Conservation (phyloP, 2,113 vertebrate species). For the Chloropsis cyanopogon region DNA sequence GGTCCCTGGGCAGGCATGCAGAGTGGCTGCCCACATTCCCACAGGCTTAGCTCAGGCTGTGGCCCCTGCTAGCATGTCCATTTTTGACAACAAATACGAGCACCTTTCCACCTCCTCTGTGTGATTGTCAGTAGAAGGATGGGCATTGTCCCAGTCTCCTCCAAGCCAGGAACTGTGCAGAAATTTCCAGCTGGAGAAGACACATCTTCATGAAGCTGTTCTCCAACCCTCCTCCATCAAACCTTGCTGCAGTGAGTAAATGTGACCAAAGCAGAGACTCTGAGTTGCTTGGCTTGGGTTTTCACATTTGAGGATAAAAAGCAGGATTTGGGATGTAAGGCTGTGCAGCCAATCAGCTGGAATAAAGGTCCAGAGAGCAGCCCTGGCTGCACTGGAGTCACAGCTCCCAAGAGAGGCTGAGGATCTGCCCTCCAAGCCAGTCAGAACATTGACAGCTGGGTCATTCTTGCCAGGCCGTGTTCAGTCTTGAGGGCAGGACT, state of each 20-base stretch:
- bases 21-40: neutral
- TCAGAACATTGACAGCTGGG: neutral
- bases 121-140: neutral
- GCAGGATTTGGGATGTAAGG: neutral
- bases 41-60: neutral
- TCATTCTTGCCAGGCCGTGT: neutral
- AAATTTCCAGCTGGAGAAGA: neutral
- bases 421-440: neutral
- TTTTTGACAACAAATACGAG: neutral
- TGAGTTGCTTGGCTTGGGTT: neutral
- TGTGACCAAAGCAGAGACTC: neutral
- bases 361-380: neutral
- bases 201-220: neutral
- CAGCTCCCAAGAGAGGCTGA: fast-evolving
- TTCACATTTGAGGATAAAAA: neutral
- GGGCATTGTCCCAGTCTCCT: neutral
- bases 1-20: neutral
- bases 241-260: neutral
- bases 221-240: neutral
- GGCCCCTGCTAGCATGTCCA: neutral
- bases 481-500: neutral
- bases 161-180: neutral
- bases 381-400: neutral
- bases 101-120: neutral
- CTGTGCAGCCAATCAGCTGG: neutral